Evolutionary conservation across 2,113 vertebrate species (phyloP).

Genomic region (Pipa parva): DNA sequence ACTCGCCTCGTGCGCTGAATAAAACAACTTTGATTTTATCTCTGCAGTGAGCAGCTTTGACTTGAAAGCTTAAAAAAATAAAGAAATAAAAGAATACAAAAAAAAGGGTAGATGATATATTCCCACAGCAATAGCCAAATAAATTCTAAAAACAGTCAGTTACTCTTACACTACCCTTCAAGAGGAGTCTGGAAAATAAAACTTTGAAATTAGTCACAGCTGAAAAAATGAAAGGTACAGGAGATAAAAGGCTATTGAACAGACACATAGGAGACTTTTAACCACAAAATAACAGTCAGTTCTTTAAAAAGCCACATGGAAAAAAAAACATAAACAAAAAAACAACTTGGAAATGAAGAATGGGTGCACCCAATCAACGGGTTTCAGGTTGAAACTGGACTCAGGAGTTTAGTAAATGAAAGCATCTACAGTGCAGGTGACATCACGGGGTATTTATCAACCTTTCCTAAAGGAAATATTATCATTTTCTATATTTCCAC

Average conservation of each 20-base stretch:
- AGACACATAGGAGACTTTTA: constrained; percentile 32
- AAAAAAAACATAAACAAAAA: constrained; percentile 20
- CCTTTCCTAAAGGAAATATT: no score
- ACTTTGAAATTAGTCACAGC: constrained; percentile 38
- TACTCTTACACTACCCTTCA: background rate
- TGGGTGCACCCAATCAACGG: background rate
- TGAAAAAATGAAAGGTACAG: constrained; percentile 35
- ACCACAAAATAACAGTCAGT: constrained; percentile 29
- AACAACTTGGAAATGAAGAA: background rate
- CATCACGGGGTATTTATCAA: no score
- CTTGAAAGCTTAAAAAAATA: constrained; percentile 8
- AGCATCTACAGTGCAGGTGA: no score
- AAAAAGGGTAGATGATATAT: constrained; percentile 11
- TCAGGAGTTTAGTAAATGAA: background rate
- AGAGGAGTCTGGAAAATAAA: constrained; percentile 27
- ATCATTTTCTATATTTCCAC: no score
- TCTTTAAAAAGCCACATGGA: constrained; percentile 5
- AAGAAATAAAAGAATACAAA: background rate
- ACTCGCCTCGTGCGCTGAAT: background rate
- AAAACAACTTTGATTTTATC: constrained; percentile 23
- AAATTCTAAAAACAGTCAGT: constrained; percentile 2
- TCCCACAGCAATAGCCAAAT: constrained; percentile 31
- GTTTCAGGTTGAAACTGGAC: background rate
- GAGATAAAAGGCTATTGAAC: constrained; percentile 33
- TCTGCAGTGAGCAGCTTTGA: background rate